Base-by-base conservation (phyloP, 2,113 vertebrate genomes). In the Nanorana parkeri region DNA sequence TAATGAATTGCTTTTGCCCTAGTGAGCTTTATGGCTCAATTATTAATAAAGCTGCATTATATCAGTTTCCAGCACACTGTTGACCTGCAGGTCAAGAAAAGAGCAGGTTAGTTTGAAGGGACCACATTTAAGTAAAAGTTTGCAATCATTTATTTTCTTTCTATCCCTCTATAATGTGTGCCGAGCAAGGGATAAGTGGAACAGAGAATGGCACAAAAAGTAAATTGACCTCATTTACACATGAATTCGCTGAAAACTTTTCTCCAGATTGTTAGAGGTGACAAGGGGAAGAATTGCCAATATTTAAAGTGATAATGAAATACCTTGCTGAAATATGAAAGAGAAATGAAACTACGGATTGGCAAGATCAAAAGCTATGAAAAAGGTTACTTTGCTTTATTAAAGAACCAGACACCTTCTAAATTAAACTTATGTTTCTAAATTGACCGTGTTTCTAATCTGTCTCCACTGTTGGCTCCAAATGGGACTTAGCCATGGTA, bases 21-120 rank as follows among this genome's bases (percentile, higher is more conserved):
- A 75, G 80, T 75, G 80, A 75, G 63, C 67, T 82, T 82, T 75
- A 82, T 82, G 63, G 67, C 61, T 82, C 80, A 82, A 82, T 82
- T 82, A 82, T 82, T 82, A 82, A 82, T 81, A 82, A 56, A 67
- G 71, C 71, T 47, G 51, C 26, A 75, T 82, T 67, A 67, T 67
- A 82, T 82, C 29, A 58, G 51, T 67, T 66, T 74, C 61, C 28
- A 58, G 26, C 36, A 72, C 19, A 56, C 71, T 47, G 80, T 23
- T 82, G 80, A 82, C 80, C 80, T 66, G 54, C 24, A n/a, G 71
- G 69, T 82, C 29, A 65, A 36, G 52, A 23, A 75, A 75, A 82
- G 63, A 75, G 65, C 63, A 66, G 51, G 80, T 82, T 82, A 60
- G 80, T 75, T 68, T 68, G 60, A 82, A 75, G 41, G n/a, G 71